A percentile compares a stretch with the other conserved stretches of the same genome.
Evolutionary conservation across 2,888 invertebrate species (phyloP).

Genomic region (Saturnia pavonia): DNA sequence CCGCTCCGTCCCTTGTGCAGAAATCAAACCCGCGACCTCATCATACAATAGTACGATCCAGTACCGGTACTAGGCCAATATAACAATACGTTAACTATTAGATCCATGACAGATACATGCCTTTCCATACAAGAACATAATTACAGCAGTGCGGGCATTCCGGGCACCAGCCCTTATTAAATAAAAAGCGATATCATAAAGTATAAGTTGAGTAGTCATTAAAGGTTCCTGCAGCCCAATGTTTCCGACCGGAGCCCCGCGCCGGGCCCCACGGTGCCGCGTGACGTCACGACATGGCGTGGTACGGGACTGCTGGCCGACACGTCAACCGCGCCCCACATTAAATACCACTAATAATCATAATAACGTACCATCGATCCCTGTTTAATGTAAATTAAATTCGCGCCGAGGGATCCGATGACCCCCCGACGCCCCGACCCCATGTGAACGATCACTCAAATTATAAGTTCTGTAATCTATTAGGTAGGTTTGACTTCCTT

Average conservation of each 20-base stretch:
- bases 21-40: no score
- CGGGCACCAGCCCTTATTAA: not conserved
- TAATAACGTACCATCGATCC: slow-evolving; percentile 20
- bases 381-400: slow-evolving; percentile 16
- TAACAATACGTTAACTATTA: no score
- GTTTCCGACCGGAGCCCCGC: not conserved
- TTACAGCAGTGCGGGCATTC: not conserved
- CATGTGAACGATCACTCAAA: not conserved
- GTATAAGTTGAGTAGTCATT: not conserved
- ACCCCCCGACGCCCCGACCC: not conserved
- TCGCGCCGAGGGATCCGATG: slow-evolving; percentile 15
- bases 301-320: not conserved
- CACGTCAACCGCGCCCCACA: slow-evolving; percentile 1
- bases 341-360: slow-evolving; percentile 13
- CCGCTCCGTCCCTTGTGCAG: no score
- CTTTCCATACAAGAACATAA: no score
- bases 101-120: no score
- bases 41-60: no score
- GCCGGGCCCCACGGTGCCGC: not conserved
- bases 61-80: no score
- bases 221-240: not conserved
- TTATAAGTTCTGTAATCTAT: slow-evolving; percentile 16
- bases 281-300: not conserved
- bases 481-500: not conserved
- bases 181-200: not conserved